phyloP scores from a whole-genome alignment of 2,888 invertebrate species.

The Chymomyza caudatula region DNA sequence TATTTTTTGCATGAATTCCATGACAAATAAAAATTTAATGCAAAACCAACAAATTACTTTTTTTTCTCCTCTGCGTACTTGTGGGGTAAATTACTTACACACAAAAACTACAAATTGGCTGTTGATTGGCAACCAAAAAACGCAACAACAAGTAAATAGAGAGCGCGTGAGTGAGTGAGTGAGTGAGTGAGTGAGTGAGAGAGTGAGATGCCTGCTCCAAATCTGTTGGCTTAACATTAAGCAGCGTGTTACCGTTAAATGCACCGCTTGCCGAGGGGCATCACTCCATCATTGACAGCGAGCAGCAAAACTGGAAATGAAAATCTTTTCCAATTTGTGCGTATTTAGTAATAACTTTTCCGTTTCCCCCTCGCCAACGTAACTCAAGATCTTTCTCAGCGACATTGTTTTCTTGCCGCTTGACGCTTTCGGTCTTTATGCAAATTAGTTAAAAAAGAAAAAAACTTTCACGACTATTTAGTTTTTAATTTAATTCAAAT shows the following conservation, averaged over 20 bases:
- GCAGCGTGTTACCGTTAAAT: constrained; percentile 47
- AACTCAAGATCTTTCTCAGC: constrained; percentile 16
- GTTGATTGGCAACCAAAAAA: constrained; percentile 54
- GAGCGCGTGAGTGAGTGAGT: background rate
- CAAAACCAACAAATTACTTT: constrained; percentile 49
- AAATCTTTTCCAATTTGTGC: constrained; percentile 57
- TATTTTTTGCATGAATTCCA: constrained; percentile 61
- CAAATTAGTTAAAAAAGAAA: constrained; percentile 43
- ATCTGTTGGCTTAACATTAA: constrained; percentile 31
- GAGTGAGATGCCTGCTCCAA: background rate
- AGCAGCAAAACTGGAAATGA: constrained; percentile 39
- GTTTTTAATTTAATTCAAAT: constrained; percentile 64
- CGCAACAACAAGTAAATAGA: background rate
- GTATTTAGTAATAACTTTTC: constrained; percentile 52
- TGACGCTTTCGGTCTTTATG: constrained; percentile 38
- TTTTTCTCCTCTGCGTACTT: background rate
- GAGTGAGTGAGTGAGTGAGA: background rate
- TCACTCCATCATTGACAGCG: background rate
- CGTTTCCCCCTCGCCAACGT: constrained; percentile 25
- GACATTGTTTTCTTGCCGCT: constrained; percentile 7
- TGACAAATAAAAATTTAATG: constrained; percentile 40
- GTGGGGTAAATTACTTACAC: background rate
- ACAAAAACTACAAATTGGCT: constrained; percentile 44
- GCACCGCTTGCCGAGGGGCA: constrained; percentile 26
- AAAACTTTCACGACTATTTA: constrained; percentile 62